These are phyloP conservation scores for Halocynthia roretzi DNA, from an alignment of 23 tunicate species.

Conservation along the genomic window DNA sequence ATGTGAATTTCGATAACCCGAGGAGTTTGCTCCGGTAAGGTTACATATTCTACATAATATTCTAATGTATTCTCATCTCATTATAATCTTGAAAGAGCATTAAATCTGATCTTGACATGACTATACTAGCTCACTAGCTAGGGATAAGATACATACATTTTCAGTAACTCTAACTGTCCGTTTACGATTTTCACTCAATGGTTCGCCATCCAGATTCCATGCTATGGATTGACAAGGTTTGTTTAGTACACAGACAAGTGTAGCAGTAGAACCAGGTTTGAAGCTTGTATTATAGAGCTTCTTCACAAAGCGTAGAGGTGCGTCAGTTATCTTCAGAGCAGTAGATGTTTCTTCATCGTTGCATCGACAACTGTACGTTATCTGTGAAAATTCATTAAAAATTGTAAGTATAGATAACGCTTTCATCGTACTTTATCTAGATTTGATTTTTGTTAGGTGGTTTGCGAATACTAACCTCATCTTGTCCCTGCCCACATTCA, in stretches of 20 bases:
- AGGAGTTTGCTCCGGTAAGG: too few species aligned
- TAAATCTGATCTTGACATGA: too few species aligned
- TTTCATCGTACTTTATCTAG: neutral
- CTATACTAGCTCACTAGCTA: neutral
- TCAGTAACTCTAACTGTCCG: neutral
- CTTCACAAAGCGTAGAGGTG: conserved; percentile 21
- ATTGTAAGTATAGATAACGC: neutral
- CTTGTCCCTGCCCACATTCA: neutral
- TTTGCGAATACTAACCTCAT: conserved; percentile 7
- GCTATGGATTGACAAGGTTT: conserved; percentile 12
- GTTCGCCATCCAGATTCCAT: conserved; percentile 21
- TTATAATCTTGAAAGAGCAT: too few species aligned
- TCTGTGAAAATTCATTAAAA: neutral
- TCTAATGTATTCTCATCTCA: too few species aligned
- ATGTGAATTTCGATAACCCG: too few species aligned
- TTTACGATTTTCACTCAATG: conserved; percentile 4
- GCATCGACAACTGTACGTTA: conserved; percentile 15
- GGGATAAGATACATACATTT: neutral
- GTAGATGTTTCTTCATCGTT: conserved; percentile 11
- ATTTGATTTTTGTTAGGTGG: neutral
- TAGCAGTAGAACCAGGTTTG: conserved; percentile 12
- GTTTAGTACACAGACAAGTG: conserved; percentile 26
- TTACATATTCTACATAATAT: too few species aligned
- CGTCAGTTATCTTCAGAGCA: neutral
- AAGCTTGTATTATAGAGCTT: conserved; percentile 20